Conservation (phyloP, 2,113 vertebrate genomes). For the Melospiza georgiana region DNA sequence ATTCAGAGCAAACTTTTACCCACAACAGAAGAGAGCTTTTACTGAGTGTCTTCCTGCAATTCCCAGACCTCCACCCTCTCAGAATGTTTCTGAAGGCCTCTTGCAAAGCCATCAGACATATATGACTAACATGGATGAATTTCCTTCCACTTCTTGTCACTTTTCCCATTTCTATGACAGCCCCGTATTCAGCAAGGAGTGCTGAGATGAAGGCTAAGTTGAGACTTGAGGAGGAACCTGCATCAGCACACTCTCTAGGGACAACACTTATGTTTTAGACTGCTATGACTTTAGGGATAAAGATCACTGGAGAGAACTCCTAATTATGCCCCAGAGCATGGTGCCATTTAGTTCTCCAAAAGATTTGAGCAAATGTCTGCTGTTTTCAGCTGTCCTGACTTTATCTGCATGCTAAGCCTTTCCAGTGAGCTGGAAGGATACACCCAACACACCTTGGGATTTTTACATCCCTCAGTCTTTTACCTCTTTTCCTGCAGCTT, state of each 20-base stretch:
- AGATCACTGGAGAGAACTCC: not conserved
- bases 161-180: not conserved
- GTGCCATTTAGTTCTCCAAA: not conserved
- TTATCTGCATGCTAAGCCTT: not conserved
- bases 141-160: not conserved
- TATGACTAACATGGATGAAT: not conserved
- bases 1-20: not conserved
- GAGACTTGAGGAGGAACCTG: not conserved
- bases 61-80: not conserved
- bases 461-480: not conserved
- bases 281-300: not conserved
- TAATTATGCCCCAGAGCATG: not conserved
- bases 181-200: not conserved
- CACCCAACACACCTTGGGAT: not conserved
- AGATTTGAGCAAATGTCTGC: not conserved
- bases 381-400: not conserved
- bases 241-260: not conserved
- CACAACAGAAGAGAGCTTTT: not conserved
- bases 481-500: slow-evolving; percentile 89
- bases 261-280: not conserved
- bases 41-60: not conserved
- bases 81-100: not conserved
- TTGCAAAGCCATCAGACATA: not conserved
- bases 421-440: not conserved
- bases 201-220: not conserved